Evolutionary conservation across 2,888 invertebrate species (phyloP), one percentile per base, ranked within the genome.

Genomic region (Diaprepes abbreviatus): DNA sequence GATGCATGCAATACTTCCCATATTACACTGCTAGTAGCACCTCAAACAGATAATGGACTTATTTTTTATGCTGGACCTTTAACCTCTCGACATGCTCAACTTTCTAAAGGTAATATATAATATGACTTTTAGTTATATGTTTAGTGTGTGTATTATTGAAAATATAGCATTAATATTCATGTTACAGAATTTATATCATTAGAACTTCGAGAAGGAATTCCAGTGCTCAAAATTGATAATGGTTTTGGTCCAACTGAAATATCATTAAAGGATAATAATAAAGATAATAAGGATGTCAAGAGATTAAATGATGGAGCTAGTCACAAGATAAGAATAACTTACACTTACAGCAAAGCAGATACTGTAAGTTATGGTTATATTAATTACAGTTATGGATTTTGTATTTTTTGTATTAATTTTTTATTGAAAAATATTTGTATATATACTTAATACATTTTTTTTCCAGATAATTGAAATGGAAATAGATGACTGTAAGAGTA

Each of bases 61-160:
- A 88, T 98, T 36, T 93, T 98, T 85, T 98, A 97, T 82, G 88
- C 94, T 79, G 98, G 98, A 0, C 98, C 98, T 0, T 64, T 78
- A 48, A 79, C 76, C 14, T 45, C 63, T 71, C 87, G 87, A 75
- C 91, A 90, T 79, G 88, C 89, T 0, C 82, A 91, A 62, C 87
- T 89, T 66, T 87, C 93, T 12, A 89, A 89, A 87, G 90, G 90
- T 90, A 80, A n/a, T n/a, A n/a, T n/a, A n/a, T n/a, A n/a, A n/a
- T n/a, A n/a, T n/a, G n/a, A n/a, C n/a, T n/a, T n/a, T n/a, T n/a
- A n/a, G n/a, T n/a, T n/a, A n/a, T n/a, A n/a, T n/a, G n/a, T n/a
- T n/a, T n/a, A n/a, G n/a, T n/a, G n/a, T n/a, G n/a, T n/a, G n/a
- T n/a, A n/a, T n/a, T n/a, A n/a, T n/a, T n/a, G n/a, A n/a, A n/a